Conservation (phyloP, 2,888 invertebrate genomes). For the Drosophila recens region DNA sequence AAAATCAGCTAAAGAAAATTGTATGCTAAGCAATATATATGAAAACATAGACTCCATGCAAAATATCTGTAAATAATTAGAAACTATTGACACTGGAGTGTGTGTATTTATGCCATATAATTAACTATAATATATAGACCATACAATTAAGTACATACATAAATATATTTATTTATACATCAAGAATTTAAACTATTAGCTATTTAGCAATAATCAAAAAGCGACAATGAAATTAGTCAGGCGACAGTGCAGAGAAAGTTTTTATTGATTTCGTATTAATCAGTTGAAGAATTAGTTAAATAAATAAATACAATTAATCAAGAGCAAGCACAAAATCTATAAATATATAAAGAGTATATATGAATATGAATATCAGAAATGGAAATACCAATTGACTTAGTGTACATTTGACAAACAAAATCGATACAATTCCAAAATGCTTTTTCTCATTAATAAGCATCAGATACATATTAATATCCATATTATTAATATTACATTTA, state of each 20-base stretch:
- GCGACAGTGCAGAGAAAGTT: slow-evolving; percentile 41
- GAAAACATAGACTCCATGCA: slow-evolving; percentile 55
- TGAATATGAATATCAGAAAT: slow-evolving; percentile 27
- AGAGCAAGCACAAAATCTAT: slow-evolving; percentile 46
- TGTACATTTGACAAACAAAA: slow-evolving; percentile 48
- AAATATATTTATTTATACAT: slow-evolving; percentile 34
- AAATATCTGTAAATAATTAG: slow-evolving; percentile 55
- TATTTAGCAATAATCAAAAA: slow-evolving; percentile 76
- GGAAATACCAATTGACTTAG: slow-evolving; percentile 49
- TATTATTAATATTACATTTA: slow-evolving; percentile 51
- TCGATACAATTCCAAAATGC: slow-evolving; percentile 54
- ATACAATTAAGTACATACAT: slow-evolving; percentile 21
- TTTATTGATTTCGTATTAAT: slow-evolving; percentile 58
- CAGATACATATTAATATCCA: slow-evolving; percentile 51
- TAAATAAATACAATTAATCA: slow-evolving; percentile 57
- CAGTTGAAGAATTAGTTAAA: slow-evolving; percentile 62
- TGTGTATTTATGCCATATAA: slow-evolving; percentile 63
- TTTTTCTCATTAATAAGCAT: slow-evolving; percentile 48
- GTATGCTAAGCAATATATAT: slow-evolving; percentile 77
- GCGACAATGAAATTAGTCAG: slow-evolving; percentile 71
- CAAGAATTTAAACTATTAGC: slow-evolving; percentile 55
- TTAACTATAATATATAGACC: slow-evolving; percentile 10
- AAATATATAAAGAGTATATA: slow-evolving; percentile 27
- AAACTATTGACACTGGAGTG: slow-evolving; percentile 48
- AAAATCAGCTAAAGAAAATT: slow-evolving; percentile 53